Base-by-base conservation (phyloP, 2,888 invertebrate genomes). In the Pseudococcus jackbeardsleyi region DNA sequence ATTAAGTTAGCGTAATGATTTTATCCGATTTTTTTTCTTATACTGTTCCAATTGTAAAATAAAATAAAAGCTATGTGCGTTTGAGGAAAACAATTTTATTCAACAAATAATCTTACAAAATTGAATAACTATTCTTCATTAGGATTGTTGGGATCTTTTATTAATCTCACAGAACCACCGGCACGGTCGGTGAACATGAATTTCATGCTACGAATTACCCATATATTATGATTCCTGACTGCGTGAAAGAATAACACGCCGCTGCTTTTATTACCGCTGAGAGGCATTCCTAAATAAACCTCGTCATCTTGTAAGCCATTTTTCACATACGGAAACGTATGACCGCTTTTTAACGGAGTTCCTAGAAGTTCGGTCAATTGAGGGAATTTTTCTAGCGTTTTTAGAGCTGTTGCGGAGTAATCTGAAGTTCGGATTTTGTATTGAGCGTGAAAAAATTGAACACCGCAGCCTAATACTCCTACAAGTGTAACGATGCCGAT, bases 101-200 rank as follows among this genome's bases (percentile, higher is more conserved):
- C n/a, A 42, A 46, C 42, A 82, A 46, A 3, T 19, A 79, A 46
- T 7, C n/a, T n/a, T 46, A 26, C 0, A 46, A 72, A 46, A 82
- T n/a, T 17, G 8, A 46, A 46, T 7, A 39, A 77, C 77, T 77
- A 82, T 12, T 42, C 12, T 12, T 46, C 33, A 4, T 17, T 8
- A 0, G 19, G 11, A 82, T 46, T 46, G 11, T 17, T 8, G 7
- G 19, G 11, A 82, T 46, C 79, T 82, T 82, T 82, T 19, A 82
- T 46, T 82, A 82, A 19, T 82, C 79, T 46, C 11, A 82, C 79
- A 15, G 11, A 2, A 19, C 79, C 79, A 46, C 79, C 79, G 19
- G 79, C 79, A 46, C 79, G 79, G 46, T 82, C 79, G 4, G 39
- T 19, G 19, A 82, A 82, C 6, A 9, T n/a, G 46, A 82, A 82